Base-by-base conservation (phyloP, 2,797 vertebrate genomes). In the Notolepis coatsorum region DNA sequence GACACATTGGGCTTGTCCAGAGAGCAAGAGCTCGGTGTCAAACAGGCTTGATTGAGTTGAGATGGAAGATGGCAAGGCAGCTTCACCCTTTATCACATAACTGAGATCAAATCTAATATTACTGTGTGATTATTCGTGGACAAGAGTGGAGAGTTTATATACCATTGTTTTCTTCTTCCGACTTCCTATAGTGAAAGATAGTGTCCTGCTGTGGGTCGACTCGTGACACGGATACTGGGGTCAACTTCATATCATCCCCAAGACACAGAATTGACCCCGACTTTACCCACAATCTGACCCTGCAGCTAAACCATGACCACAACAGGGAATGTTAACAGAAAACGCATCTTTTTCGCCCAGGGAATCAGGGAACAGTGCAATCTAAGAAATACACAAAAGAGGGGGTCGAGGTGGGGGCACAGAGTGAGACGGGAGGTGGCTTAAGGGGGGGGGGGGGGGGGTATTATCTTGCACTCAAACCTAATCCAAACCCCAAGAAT, bases 321-420 rank as follows among this genome's bases (percentile, higher is more conserved):
- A 63, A 67, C n/a, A 58, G 43, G 73, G 69, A 77, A 65, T 73
- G 65, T 71, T 31, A 65, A 71, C 18, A 18, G 62, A 64, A 68
- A 70, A 50, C 28, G 4, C n/a, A n/a, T n/a, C n/a, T n/a, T n/a
- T n/a, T n/a, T n/a, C n/a, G n/a, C n/a, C n/a, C n/a, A n/a, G n/a
- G n/a, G n/a, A n/a, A n/a, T n/a, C n/a, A n/a, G 27, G 60, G 48
- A 37, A 49, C 59, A 67, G 67, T 38, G 8, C 41, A 61, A 64
- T 59, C 56, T 21, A 47, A 68, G 48, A 42, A 56, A 61, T 41
- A n/a, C n/a, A n/a, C n/a, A n/a, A n/a, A n/a, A n/a, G n/a, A 51
- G 31, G 58, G 62, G 58, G 21, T 17, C 13, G 12, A 3, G 39
- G 33, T 23, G 50, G 12, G 9, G 18, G 15, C 10, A 23, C 15